Conservation (phyloP, 2,797 vertebrate species). For the Podarcis siculus region DNA sequence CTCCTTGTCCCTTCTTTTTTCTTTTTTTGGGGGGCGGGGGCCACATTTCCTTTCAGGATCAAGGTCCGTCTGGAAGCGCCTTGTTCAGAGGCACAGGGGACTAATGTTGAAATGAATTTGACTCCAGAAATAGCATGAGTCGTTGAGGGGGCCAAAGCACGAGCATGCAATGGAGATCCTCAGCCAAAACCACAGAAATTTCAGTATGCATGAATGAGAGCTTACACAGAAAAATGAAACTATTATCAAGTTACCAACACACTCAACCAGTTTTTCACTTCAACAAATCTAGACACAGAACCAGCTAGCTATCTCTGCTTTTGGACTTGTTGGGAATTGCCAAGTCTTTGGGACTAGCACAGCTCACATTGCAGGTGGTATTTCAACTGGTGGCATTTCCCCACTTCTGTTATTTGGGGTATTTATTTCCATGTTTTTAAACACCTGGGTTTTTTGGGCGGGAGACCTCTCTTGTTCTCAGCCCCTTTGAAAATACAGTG, state of each 20-base stretch:
- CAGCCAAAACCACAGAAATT: constrained; percentile 25
- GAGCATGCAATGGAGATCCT: background rate
- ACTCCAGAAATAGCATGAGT: background rate
- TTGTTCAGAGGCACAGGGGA: background rate
- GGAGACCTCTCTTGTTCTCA: background rate
- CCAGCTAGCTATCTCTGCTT: background rate
- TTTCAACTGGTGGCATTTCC: constrained; percentile 17
- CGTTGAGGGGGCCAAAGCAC: background rate
- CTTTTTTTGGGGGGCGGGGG: no score
- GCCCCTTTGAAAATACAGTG: background rate
- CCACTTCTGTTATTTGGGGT: background rate
- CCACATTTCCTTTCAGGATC: constrained; percentile 24
- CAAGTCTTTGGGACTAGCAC: background rate
- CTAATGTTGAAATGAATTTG: constrained; percentile 24
- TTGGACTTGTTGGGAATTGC: constrained; percentile 1
- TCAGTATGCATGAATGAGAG: constrained; percentile 21
- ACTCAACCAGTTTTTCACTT: constrained; percentile 18
- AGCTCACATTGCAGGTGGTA: constrained; percentile 9
- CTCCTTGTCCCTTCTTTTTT: background rate
- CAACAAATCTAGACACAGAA: background rate
- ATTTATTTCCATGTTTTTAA: background rate
- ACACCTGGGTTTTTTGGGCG: background rate
- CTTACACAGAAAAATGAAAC: constrained; percentile 16
- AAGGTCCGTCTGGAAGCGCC: background rate
- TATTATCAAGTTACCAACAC: constrained; percentile 25